Percentiles rank a stretch among this genome's conserved stretches.
Evolutionary conservation across 2,113 vertebrate species (phyloP).

Genomic region (Gavialis gangeticus): DNA sequence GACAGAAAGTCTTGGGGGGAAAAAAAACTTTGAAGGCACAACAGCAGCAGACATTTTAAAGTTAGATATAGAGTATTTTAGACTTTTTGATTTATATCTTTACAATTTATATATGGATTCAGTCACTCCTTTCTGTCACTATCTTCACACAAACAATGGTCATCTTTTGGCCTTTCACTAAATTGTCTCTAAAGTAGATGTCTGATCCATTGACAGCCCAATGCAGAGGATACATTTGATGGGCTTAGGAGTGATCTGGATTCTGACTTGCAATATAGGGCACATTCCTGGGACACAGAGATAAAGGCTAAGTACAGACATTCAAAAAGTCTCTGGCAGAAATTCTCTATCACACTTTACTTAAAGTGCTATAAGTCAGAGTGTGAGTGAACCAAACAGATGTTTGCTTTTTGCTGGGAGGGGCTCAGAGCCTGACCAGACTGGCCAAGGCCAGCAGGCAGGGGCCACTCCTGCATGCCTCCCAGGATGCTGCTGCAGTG

Average conservation of each 20-base stretch:
- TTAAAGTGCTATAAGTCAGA: too few species aligned
- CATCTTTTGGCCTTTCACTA: background rate
- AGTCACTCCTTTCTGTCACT: background rate
- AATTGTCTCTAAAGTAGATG: background rate
- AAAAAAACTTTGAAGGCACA: background rate
- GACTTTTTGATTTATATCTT: background rate
- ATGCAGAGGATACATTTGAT: background rate
- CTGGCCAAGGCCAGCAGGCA: too few species aligned
- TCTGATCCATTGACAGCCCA: background rate
- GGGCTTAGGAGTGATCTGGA: background rate
- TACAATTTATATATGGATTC: background rate
- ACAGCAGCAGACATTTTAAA: background rate
- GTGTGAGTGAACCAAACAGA: too few species aligned
- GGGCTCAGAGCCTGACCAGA: too few species aligned
- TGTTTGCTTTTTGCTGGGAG: too few species aligned
- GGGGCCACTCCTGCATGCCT: too few species aligned
- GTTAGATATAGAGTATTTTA: background rate
- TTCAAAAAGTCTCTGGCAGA: background rate
- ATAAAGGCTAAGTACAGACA: background rate
- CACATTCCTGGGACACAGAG: background rate
- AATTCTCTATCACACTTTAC: too few species aligned
- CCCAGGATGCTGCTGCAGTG: too few species aligned
- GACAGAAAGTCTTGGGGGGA: background rate
- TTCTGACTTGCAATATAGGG: background rate
- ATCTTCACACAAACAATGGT: background rate